Percentiles rank a stretch among this genome's conserved stretches.
phyloP scores from a whole-genome alignment of 2,888 invertebrate genomes.

The Machimus atricapillus region DNA sequence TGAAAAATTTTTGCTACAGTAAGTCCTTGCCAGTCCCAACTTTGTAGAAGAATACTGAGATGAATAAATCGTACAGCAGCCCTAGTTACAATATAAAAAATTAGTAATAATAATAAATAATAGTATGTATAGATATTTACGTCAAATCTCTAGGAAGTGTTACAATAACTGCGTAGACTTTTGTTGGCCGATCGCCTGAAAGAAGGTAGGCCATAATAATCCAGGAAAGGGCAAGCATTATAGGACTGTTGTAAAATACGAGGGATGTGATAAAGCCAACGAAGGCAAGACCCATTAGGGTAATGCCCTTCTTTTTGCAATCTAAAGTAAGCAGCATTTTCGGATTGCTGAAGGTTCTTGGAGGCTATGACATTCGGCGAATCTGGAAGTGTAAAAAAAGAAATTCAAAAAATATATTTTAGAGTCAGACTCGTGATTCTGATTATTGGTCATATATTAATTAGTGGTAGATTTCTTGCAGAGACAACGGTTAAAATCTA shows the following conservation, averaged over 20 bases:
- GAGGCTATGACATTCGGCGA: neutral
- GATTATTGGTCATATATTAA: too few relatives aligned
- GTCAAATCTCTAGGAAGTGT: slow-evolving; percentile 55
- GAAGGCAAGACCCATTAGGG: slow-evolving; percentile 53
- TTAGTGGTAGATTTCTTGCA: too few relatives aligned
- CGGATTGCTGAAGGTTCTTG: neutral
- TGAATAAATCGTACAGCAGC: slow-evolving; percentile 65
- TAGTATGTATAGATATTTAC: slow-evolving; percentile 53
- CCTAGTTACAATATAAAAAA: slow-evolving; percentile 56
- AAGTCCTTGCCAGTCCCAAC: slow-evolving; percentile 65
- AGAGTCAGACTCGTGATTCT: too few relatives aligned
- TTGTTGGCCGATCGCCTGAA: slow-evolving; percentile 52
- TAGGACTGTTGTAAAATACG: slow-evolving; percentile 50
- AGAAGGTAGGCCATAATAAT: slow-evolving; percentile 54
- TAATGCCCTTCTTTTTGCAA: slow-evolving; percentile 55
- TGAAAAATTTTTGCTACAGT: slow-evolving; percentile 68
- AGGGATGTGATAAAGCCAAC: slow-evolving; percentile 52
- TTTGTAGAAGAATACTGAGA: slow-evolving; percentile 65
- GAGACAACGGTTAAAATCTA: too few relatives aligned
- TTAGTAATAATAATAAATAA: neutral
- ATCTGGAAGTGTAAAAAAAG: neutral
- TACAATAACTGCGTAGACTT: slow-evolving; percentile 53
- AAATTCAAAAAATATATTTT: too few relatives aligned
- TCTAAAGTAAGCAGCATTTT: slow-evolving; percentile 54
- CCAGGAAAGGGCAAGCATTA: slow-evolving; percentile 52